phyloP scores from a whole-genome alignment of 2,797 vertebrate genomes.

The Chrysocyon brachyurus region DNA sequence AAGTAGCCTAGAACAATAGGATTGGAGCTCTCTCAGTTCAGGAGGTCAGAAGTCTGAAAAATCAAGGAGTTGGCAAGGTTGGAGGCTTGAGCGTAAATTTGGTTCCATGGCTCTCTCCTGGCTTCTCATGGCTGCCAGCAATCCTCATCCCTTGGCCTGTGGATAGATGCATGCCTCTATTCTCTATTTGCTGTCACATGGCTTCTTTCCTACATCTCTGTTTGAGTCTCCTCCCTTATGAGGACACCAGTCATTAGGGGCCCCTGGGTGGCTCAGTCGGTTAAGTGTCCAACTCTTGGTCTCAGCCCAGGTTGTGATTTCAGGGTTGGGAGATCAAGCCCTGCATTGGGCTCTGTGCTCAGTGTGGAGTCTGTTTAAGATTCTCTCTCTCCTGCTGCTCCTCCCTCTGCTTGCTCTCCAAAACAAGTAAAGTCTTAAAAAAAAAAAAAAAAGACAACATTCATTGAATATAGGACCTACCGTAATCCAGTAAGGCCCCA shows the following conservation, averaged over 20 bases:
- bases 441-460: background rate
- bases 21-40: background rate
- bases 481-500: background rate
- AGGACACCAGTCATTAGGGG: background rate
- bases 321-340: too few relatives aligned
- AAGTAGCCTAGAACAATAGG: background rate
- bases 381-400: background rate
- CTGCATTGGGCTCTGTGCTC: too few relatives aligned
- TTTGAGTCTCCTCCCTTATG: background rate
- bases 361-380: too few relatives aligned
- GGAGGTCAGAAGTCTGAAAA: background rate
- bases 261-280: too few relatives aligned
- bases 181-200: rapidly evolving
- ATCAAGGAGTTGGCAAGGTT: background rate
- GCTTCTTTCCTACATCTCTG: background rate
- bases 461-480: background rate
- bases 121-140: background rate
- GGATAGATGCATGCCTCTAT: background rate
- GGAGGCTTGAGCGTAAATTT: rapidly evolving
- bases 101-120: rapidly evolving
- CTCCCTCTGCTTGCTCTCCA: background rate
- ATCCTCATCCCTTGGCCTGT: too few relatives aligned
- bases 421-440: too few relatives aligned
- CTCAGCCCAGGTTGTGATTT: too few relatives aligned
- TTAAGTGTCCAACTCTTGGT: too few relatives aligned